Base-by-base conservation (phyloP, 2,797 vertebrate species). In the Enteromius mattozi region DNA sequence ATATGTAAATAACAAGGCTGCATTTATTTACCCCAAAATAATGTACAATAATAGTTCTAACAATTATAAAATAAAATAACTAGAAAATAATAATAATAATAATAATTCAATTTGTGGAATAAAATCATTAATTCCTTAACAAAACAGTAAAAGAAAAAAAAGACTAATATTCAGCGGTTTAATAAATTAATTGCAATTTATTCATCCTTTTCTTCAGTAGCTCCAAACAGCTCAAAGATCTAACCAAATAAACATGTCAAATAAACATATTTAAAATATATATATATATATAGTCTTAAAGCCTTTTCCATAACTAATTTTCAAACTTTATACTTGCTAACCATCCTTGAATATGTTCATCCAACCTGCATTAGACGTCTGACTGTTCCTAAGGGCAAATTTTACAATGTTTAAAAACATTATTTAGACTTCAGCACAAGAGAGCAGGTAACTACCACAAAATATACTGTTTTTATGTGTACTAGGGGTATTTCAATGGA, bases 111-210 rank as follows among this genome's bases (percentile, higher is more conserved):
- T 21, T 9, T 16, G 7, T 4, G 24, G 9, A 72, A 72, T 47
- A 19, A 30, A 70, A 8, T 3, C 1, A 47, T 10, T 0, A 30
- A 6, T 33, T 74, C 16, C 17, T 51, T 33, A 13, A 80, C 4
- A 27, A 54, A 37, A 54, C 2, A 45, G 42, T 84, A 12, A 12
- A 45, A 54, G 4, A 68, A 79, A 54, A 5, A 68, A 79, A 63
- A 54, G 16, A 42, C 7, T 71, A 87, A 30, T 17, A 65, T 8
- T 27, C 33, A 51, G 35, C 83, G 40, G 87, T 91, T 92, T 93
- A 92, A 95, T 95, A 95, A 95, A 93, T 95, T 92, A 92, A 89
- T 90, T 90, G 37, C 82, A 89, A 91, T 94, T 92, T 92, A 92
- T 94, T 94, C 83, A 86, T 86, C 86, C 80, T 86, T 89, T 93